Evolutionary conservation across 1,140 invertebrate genomes (phyloP), one percentile per base, ranked within the genome.

Genomic region (Lepeophtheirus salmonis): DNA sequence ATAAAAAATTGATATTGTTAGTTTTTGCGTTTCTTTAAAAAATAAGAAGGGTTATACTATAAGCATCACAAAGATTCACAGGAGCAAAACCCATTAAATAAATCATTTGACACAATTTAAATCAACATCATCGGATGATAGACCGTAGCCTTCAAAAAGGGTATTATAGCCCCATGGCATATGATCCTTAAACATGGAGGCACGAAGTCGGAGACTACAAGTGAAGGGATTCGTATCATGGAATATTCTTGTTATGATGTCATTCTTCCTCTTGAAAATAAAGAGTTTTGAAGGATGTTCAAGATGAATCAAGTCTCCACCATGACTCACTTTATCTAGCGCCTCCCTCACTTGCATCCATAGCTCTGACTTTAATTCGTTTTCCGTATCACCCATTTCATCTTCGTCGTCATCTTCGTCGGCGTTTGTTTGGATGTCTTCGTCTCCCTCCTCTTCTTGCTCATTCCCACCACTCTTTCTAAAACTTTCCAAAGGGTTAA

Each of bases 91-190:
- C n/a, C n/a, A 6, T 12, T 16, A 12, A n/a, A 16, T 22, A 14
- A 18, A 6, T 52, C 10, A 6, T 18, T 22, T 13, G 20, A 52
- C 16, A 18, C 21, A 52, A 52, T 16, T 10, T 18, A 16, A 52
- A 52, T 52, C 6, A 14, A 52, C 16, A 52, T 52, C n/a, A 22
- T 22, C 6, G 6, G 50, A 22, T 13, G 4, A 52, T 18, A 4
- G 20, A 3, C 55, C 55, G 14, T 57, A 57, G 17, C 26, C 55
- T 17, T 41, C 26, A 23, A 57, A 57, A 2, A 57, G 22, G 16
- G 16, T 26, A 2, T 50, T 25, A 30, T 57, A 57, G 10, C 55
- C 26, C 55, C 55, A 57, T n/a, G 55, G 55, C 55, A 57, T 57
- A 18, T 57, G 55, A 21, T 57, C 20, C 3, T 57, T 57, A 18